These are phyloP conservation scores for Lacerta agilis DNA, from an alignment of 2,797 vertebrate species.

Conservation along the genomic window DNA sequence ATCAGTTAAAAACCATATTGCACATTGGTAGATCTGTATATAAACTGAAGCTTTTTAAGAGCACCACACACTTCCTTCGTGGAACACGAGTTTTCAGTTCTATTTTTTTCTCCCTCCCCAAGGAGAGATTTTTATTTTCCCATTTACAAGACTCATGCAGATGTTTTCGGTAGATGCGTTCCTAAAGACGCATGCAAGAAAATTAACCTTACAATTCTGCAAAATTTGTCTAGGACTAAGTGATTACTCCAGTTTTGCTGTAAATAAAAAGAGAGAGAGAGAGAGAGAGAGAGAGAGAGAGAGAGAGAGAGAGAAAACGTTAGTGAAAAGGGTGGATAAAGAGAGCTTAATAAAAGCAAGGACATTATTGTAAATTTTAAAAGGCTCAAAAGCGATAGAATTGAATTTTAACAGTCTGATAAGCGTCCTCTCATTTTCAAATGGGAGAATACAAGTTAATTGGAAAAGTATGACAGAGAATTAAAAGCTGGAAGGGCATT, in stretches of 20 bases:
- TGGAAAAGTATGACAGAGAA: slow-evolving; percentile 1
- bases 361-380: slow-evolving; percentile 17
- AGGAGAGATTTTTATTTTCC: slow-evolving; percentile 60
- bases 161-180: slow-evolving; percentile 81
- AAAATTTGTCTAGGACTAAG: slow-evolving; percentile 83
- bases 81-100: slow-evolving; percentile 69
- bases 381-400: slow-evolving; percentile 71
- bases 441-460: slow-evolving; percentile 56
- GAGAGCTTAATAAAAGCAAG: slow-evolving; percentile 69
- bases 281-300: slow-evolving; percentile 55
- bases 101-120: slow-evolving; percentile 57
- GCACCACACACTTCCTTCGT: slow-evolving; percentile 80
- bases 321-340: slow-evolving; percentile 72
- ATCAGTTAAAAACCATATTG: slow-evolving; percentile 72
- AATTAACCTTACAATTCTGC: slow-evolving; percentile 85
- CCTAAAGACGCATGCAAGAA: slow-evolving; percentile 86
- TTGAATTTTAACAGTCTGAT: slow-evolving; percentile 52
- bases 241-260: slow-evolving; percentile 87
- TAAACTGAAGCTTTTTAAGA: slow-evolving; percentile 74
- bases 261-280: slow-evolving; percentile 81
- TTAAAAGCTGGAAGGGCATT: slow-evolving; percentile 13
- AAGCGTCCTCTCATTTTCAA: slow-evolving; percentile 48
- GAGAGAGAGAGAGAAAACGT: slow-evolving; percentile 76
- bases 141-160: slow-evolving; percentile 83
- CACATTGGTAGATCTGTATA: slow-evolving; percentile 75